Conservation (phyloP, 2,888 invertebrate species). For the Cryptus armator region DNA sequence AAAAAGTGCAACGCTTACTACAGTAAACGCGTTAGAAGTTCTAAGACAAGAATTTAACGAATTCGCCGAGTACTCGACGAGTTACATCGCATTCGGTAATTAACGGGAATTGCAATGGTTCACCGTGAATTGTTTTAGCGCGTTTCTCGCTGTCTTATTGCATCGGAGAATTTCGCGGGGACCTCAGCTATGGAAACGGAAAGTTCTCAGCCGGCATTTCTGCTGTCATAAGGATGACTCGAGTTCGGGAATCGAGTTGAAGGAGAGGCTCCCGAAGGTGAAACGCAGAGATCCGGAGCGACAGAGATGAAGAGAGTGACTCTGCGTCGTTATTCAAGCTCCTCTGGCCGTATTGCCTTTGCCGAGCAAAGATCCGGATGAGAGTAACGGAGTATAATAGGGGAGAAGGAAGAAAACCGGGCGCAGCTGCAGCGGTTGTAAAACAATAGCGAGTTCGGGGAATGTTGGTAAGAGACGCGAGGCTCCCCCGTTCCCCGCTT, state of each 20-base stretch:
- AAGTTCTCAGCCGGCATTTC: constrained; percentile 7
- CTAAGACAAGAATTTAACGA: neutral
- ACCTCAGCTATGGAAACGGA: neutral
- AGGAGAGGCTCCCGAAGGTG: neutral
- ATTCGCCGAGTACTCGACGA: neutral
- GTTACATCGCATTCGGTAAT: neutral
- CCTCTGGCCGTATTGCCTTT: constrained; percentile 5
- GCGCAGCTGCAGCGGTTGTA: constrained; percentile 50
- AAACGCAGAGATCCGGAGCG: neutral
- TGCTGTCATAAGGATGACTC: constrained; percentile 12
- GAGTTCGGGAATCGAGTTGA: constrained; percentile 32
- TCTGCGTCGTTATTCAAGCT: constrained; percentile 29
- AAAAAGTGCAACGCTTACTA: no score
- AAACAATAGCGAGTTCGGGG: constrained; percentile 54
- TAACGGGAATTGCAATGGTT: neutral
- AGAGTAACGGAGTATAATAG: neutral
- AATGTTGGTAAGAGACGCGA: constrained; percentile 36
- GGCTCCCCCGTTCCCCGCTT: neutral
- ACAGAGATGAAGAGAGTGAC: constrained; percentile 19
- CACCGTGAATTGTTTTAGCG: neutral
- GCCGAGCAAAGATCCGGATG: neutral
- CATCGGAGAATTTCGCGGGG: neutral
- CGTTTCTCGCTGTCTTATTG: neutral
- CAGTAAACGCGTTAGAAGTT: neutral
- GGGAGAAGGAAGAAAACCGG: neutral